These are phyloP conservation scores for Malurus cyaneus DNA, from an alignment of 2,113 vertebrate genomes.

Conservation along the genomic window DNA sequence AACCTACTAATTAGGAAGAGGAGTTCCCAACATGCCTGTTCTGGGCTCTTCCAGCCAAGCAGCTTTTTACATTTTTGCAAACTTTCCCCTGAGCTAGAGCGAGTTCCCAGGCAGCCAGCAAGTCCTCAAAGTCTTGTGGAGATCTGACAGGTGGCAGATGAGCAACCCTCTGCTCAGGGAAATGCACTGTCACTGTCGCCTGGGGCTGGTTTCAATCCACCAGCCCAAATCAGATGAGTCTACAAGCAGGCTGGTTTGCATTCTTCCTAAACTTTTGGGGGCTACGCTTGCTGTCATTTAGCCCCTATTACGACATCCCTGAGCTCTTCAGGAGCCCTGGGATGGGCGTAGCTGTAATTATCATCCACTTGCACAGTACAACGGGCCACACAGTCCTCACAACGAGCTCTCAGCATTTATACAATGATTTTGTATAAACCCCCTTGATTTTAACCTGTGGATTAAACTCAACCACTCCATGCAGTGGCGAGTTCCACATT, in stretches of 20 bases:
- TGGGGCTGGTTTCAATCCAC: neutral
- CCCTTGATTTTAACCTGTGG: neutral
- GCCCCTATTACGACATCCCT: neutral
- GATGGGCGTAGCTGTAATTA: neutral
- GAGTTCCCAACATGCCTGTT: conserved; percentile 15
- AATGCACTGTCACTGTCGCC: neutral
- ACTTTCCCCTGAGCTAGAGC: neutral
- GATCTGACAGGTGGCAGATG: neutral
- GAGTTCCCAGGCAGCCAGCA: neutral
- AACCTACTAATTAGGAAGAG: conserved; percentile 41
- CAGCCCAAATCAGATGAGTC: neutral
- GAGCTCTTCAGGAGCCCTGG: accelerated
- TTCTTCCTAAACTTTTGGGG: neutral
- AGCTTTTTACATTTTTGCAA: neutral
- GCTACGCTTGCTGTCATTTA: neutral
- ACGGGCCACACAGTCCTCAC: neutral
- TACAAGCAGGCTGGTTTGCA: neutral
- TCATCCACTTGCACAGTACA: neutral
- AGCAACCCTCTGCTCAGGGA: neutral
- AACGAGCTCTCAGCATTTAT: accelerated
- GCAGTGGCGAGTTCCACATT: accelerated
- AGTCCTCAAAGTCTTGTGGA: neutral
- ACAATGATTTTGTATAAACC: neutral
- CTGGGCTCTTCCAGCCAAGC: neutral
- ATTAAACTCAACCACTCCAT: neutral